A percentile compares a stretch with the other conserved stretches of the same genome.
Evolutionary conservation across 1,140 invertebrate genomes (phyloP).

Genomic region (Phenacoccus solenopsis): DNA sequence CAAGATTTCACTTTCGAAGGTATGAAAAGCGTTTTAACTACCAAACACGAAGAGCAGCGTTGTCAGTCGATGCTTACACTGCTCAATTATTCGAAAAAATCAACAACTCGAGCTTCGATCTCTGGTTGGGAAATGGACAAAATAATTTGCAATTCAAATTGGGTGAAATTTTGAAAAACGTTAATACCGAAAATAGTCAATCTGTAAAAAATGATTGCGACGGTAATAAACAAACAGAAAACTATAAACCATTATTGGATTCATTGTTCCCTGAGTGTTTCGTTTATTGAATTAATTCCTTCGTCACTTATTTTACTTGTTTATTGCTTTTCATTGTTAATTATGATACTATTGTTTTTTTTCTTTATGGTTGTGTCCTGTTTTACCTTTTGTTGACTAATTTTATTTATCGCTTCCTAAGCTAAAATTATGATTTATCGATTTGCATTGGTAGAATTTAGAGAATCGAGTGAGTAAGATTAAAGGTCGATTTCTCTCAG

Average conservation of each 20-base stretch:
- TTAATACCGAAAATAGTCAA: background rate
- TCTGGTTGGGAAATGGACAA: slow-evolving; percentile 41
- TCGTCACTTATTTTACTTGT: background rate
- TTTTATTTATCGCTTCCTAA: background rate
- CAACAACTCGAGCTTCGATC: slow-evolving; percentile 53
- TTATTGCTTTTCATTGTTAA: background rate
- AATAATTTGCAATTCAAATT: background rate
- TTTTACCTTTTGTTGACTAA: background rate
- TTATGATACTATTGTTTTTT: too few relatives aligned
- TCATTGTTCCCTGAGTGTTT: slow-evolving; percentile 84
- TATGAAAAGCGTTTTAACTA: slow-evolving; percentile 71
- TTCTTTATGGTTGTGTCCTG: background rate
- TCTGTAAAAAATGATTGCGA: background rate
- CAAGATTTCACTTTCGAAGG: slow-evolving; percentile 75
- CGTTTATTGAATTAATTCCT: slow-evolving; percentile 46
- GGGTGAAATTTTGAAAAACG: background rate
- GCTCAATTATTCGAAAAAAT: slow-evolving; percentile 68
- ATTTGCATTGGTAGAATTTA: too few relatives aligned
- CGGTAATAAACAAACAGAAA: slow-evolving; percentile 28
- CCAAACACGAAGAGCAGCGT: slow-evolving; percentile 47
- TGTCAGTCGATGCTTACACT: slow-evolving; percentile 49
- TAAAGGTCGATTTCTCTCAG: too few relatives aligned
- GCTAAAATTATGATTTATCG: too few relatives aligned
- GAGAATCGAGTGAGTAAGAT: too few relatives aligned
- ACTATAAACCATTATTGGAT: slow-evolving; percentile 49